Evolutionary conservation across 2,113 vertebrate genomes (phyloP).

Genomic region (Xerus inauris): DNA sequence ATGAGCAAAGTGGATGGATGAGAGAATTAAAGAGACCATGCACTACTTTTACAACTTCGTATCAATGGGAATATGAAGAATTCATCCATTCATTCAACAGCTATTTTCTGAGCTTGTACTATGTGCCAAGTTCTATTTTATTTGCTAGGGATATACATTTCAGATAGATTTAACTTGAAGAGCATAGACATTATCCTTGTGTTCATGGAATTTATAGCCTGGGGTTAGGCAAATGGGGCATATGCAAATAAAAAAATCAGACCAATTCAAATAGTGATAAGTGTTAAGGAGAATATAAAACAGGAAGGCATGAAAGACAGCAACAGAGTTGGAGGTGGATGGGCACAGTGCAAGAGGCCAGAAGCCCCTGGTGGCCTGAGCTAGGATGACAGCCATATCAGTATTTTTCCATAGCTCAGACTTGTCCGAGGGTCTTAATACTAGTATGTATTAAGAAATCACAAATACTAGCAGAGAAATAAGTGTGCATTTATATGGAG

Average conservation of each 20-base stretch:
- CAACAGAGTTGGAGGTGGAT: background rate
- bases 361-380: background rate
- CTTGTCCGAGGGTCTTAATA: background rate
- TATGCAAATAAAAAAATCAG: background rate
- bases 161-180: background rate
- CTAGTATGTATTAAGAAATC: background rate
- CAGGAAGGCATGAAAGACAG: background rate
- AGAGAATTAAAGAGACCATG: background rate
- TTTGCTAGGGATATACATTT: background rate
- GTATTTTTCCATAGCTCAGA: background rate
- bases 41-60: background rate
- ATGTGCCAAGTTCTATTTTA: background rate
- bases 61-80: background rate
- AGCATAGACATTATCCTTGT: background rate
- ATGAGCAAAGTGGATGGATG: no score
- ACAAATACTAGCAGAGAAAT: background rate
- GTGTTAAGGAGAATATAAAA: background rate
- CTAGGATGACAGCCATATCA: background rate
- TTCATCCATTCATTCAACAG: background rate
- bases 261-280: background rate
- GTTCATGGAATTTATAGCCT: background rate
- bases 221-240: background rate
- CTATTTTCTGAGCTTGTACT: background rate
- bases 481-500: background rate
- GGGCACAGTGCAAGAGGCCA: no score